Conservation (phyloP, 2,113 vertebrate species). For the Tricholaema leucomelas region DNA sequence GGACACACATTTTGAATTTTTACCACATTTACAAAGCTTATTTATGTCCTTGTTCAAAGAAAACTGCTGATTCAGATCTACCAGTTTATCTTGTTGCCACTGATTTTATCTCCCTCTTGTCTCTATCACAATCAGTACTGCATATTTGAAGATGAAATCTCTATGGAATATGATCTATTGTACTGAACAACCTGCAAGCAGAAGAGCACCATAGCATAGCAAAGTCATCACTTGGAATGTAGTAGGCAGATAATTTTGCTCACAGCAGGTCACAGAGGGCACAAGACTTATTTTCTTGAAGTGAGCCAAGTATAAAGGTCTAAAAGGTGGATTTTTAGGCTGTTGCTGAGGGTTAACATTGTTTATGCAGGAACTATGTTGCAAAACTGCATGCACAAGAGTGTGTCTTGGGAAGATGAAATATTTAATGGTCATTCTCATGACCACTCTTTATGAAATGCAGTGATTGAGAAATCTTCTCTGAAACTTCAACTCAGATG, state of each 20-base stretch:
- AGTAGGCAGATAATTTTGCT: background rate
- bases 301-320: background rate
- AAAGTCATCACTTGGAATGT: background rate
- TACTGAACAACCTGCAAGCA: background rate
- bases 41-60: background rate
- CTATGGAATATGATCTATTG: conserved; percentile 16
- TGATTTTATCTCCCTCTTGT: conserved; percentile 19
- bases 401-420: background rate
- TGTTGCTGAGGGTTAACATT: background rate
- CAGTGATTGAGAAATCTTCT: background rate
- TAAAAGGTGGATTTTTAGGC: background rate
- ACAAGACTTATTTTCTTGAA: background rate
- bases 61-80: conserved; percentile 14
- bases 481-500: background rate
- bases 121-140: conserved; percentile 23
- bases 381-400: background rate
- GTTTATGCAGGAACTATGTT: background rate
- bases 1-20: background rate
- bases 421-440: background rate
- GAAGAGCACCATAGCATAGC: background rate
- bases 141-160: conserved; percentile 34
- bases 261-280: background rate
- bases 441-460: background rate
- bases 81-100: background rate
- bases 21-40: background rate